Percentiles rank a stretch among this genome's conserved stretches.
These are phyloP conservation scores for Karalla daura DNA, from an alignment of 2,797 vertebrate genomes.

Conservation along the genomic window DNA sequence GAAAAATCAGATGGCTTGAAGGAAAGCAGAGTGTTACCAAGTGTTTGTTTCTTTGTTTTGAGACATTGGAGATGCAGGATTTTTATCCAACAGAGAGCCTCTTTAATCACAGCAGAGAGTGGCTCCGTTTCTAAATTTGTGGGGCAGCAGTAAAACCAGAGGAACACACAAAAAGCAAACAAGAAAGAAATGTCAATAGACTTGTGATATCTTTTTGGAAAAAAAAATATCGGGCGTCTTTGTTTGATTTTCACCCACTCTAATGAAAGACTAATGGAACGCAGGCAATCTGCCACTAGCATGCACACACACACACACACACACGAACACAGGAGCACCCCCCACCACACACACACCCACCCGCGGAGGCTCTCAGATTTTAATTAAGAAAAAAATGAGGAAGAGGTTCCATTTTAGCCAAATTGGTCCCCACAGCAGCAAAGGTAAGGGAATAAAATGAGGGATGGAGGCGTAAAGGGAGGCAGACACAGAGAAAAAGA, in stretches of 20 bases:
- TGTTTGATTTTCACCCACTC: slow-evolving; percentile 77
- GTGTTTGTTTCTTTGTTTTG: slow-evolving; percentile 37
- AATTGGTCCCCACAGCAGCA: slow-evolving; percentile 85
- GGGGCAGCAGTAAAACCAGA: neutral
- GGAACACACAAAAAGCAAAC: slow-evolving; percentile 5
- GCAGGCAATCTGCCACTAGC: slow-evolving; percentile 74
- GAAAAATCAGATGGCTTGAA: neutral
- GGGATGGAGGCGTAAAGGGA: slow-evolving; percentile 70
- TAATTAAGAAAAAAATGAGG: slow-evolving; percentile 90
- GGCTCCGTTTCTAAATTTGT: slow-evolving; percentile 26
- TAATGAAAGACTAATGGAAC: slow-evolving; percentile 85
- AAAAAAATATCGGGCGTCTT: slow-evolving; percentile 68
- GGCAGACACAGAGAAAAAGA: slow-evolving; percentile 70
- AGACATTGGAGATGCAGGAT: slow-evolving; percentile 5
- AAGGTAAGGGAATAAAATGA: slow-evolving; percentile 80
- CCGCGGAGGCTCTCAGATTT: slow-evolving; percentile 83
- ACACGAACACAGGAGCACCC: slow-evolving; percentile 40
- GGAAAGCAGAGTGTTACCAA: slow-evolving; percentile 26
- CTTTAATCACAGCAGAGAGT: slow-evolving; percentile 19
- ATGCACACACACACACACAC: slow-evolving; percentile 48
- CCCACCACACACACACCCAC: slow-evolving; percentile 44
- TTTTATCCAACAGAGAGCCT: neutral
- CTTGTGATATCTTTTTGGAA: slow-evolving; percentile 37
- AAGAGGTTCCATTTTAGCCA: slow-evolving; percentile 87
- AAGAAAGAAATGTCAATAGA: slow-evolving; percentile 38